phyloP scores from a whole-genome alignment of 2,888 invertebrate genomes.

The Endomychus coccineus region DNA sequence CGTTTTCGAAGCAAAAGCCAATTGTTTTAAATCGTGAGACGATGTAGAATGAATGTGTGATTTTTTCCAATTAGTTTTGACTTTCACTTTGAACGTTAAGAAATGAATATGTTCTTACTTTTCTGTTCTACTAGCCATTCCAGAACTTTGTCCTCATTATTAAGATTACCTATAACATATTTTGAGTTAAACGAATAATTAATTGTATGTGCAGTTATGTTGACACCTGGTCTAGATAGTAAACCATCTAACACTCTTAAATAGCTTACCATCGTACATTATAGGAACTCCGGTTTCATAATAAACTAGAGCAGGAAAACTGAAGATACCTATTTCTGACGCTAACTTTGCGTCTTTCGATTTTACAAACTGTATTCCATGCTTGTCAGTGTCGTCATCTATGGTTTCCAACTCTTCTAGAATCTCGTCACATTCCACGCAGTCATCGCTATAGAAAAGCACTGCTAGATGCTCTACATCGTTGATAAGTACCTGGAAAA shows the following conservation, averaged over 20 bases:
- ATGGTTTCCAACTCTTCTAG: conserved; percentile 85
- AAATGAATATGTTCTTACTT: conserved; percentile 70
- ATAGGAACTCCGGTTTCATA: conserved; percentile 91
- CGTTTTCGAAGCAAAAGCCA: conserved; percentile 18
- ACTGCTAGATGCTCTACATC: conserved; percentile 89
- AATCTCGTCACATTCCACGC: conserved; percentile 76
- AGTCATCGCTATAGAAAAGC: conserved; percentile 78
- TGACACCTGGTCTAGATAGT: no score
- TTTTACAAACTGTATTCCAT: conserved; percentile 90
- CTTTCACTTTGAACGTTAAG: conserved; percentile 15
- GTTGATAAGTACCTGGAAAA: conserved; percentile 62
- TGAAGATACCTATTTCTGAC: conserved; percentile 85
- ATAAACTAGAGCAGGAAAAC: conserved; percentile 86
- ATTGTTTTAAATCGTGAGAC: no score
- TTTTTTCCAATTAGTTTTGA: conserved; percentile 3
- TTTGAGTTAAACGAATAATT: conserved; percentile 12
- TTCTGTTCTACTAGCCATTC: conserved; percentile 93
- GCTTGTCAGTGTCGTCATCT: conserved; percentile 86
- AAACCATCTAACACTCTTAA: conserved; percentile 12
- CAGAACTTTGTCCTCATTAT: conserved; percentile 90
- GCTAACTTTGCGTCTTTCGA: conserved; percentile 85
- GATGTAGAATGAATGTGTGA: no score
- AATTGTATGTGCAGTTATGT: not conserved
- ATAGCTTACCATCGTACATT: conserved; percentile 84
- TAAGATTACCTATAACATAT: conserved; percentile 80